These are phyloP conservation scores for Gouania willdenowi DNA, from an alignment of 2,797 vertebrate species.

Conservation along the genomic window DNA sequence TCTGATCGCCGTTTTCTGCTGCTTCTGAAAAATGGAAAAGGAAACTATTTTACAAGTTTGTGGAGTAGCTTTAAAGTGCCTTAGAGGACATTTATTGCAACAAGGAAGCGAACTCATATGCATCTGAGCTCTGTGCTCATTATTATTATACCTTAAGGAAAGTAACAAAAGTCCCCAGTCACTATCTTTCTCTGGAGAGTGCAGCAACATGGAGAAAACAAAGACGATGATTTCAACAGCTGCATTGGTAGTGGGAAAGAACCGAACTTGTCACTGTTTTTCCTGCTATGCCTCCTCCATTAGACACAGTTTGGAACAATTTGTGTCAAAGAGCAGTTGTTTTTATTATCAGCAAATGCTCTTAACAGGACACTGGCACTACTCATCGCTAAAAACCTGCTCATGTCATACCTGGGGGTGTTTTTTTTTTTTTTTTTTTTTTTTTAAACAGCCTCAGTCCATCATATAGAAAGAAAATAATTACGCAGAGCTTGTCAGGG, in stretches of 20 bases:
- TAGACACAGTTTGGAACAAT: too few relatives aligned
- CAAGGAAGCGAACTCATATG: slow-evolving; percentile 32
- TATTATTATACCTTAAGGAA: slow-evolving; percentile 56
- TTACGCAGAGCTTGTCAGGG: slow-evolving; percentile 43
- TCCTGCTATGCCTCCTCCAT: too few relatives aligned
- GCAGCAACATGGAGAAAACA: slow-evolving; percentile 15
- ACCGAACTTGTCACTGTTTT: too few relatives aligned
- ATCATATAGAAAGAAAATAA: slow-evolving; percentile 42
- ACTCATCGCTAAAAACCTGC: too few relatives aligned
- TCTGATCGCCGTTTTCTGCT: slow-evolving; percentile 37
- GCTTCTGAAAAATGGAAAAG: slow-evolving; percentile 10
- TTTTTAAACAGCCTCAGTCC: slow-evolving; percentile 47
- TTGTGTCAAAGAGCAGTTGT: too few relatives aligned
- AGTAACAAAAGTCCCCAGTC: slow-evolving; percentile 28
- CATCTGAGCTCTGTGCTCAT: slow-evolving; percentile 15
- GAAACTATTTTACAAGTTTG: not conserved
- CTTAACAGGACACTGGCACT: too few relatives aligned
- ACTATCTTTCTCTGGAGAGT: slow-evolving; percentile 21
- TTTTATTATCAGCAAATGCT: too few relatives aligned
- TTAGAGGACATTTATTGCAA: slow-evolving; percentile 18
- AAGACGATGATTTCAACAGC: slow-evolving; percentile 10
- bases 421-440: too few relatives aligned
- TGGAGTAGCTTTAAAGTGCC: slow-evolving; percentile 24
- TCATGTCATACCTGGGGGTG: too few relatives aligned
- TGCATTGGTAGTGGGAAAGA: not conserved